phyloP scores from a whole-genome alignment of 2,113 vertebrate species.

The Cephalopterus ornatus region DNA sequence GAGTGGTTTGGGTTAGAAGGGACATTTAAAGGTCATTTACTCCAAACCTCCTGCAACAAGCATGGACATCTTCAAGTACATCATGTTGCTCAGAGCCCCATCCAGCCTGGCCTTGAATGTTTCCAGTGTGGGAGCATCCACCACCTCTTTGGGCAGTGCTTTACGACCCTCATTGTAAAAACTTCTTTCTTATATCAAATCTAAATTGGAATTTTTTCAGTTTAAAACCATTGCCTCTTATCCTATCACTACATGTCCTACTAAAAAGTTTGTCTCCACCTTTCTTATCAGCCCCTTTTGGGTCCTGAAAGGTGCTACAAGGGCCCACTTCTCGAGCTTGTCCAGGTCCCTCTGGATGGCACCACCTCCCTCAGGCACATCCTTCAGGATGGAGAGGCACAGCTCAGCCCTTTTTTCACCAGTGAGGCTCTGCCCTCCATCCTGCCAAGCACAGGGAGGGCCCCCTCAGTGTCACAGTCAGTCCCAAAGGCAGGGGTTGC shows the following conservation, averaged over 20 bases:
- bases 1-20: neutral
- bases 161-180: neutral
- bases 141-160: neutral
- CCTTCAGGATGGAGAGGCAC: neutral
- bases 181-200: neutral
- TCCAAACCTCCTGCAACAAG: neutral
- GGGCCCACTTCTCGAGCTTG: rapidly evolving
- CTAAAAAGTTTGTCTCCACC: neutral
- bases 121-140: neutral
- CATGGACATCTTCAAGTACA: neutral
- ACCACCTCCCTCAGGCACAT: neutral
- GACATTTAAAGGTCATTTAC: neutral
- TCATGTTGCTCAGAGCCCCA: neutral
- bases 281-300: neutral
- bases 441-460: neutral
- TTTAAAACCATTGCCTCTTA: neutral
- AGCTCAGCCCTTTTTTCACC: neutral
- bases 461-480: rapidly evolving
- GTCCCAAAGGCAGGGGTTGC: neutral
- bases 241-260: neutral
- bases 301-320: neutral
- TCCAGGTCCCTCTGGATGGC: neutral
- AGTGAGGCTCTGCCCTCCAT: neutral
- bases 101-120: neutral
- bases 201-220: neutral